A percentile compares a stretch with the other conserved stretches of the same genome.
These are phyloP conservation scores for Diprion similis DNA, from an alignment of 1,140 invertebrate species.

Conservation along the genomic window DNA sequence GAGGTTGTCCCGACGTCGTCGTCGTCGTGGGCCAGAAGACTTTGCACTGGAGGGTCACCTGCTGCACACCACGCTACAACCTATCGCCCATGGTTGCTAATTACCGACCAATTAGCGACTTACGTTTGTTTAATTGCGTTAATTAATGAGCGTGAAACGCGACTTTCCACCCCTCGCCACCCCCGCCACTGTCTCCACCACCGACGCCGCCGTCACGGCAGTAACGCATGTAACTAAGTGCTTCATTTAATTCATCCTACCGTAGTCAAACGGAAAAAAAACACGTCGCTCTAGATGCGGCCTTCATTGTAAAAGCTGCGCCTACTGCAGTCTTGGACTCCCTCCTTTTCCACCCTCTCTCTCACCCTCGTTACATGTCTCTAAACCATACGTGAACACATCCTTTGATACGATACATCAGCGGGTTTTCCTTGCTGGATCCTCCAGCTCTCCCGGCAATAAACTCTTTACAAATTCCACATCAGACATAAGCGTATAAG, in stretches of 20 bases:
- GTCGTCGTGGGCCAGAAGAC: no score
- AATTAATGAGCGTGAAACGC: slow-evolving; percentile 56
- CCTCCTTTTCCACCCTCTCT: no score
- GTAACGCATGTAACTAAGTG: neutral
- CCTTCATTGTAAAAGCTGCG: no score
- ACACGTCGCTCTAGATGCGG: no score
- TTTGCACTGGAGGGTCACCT: no score
- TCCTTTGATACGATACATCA: neutral
- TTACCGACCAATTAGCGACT: slow-evolving; percentile 58
- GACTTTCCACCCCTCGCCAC: slow-evolving; percentile 26
- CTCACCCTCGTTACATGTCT: no score
- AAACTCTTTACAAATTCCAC: no score
- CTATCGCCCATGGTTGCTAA: slow-evolving; percentile 35
- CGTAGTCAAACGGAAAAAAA: no score
- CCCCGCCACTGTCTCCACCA: neutral
- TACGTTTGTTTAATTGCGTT: slow-evolving; percentile 52
- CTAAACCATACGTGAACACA: neutral
- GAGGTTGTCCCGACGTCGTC: no score
- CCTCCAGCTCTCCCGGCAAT: neutral
- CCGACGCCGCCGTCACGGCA: neutral
- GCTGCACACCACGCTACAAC: no score
- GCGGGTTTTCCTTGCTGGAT: neutral
- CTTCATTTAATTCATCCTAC: neutral
- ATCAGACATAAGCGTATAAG: no score
- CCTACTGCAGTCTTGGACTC: no score